A percentile compares a stretch with the other conserved stretches of the same genome.
These are phyloP conservation scores for Anguilla japonica DNA, from an alignment of 2,113 vertebrate genomes.

Conservation along the genomic window DNA sequence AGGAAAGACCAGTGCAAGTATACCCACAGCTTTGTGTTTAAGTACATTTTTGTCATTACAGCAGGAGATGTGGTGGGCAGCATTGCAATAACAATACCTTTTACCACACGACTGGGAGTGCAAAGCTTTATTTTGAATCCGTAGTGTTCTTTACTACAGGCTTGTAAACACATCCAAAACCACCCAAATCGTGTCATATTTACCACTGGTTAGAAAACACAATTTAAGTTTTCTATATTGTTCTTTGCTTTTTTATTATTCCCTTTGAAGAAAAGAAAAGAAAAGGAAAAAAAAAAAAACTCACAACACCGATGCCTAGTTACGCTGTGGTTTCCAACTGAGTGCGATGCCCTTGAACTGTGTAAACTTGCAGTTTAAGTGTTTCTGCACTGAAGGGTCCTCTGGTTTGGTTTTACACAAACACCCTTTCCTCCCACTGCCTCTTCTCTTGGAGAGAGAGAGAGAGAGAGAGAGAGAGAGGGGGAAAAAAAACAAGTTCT, in stretches of 20 bases:
- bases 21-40: not conserved
- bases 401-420: conserved; percentile 1
- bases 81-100: not conserved
- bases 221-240: not conserved
- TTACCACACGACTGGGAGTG: not conserved
- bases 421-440: not conserved
- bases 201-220: not conserved
- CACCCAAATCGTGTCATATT: not conserved
- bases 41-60: not conserved
- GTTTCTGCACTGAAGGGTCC: not conserved
- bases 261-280: not conserved
- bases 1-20: not conserved
- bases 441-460: not conserved
- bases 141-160: not conserved
- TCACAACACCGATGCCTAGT: not conserved
- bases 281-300: no score
- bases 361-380: not conserved
- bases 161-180: not conserved
- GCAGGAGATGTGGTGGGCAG: not conserved
- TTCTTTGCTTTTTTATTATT: not conserved
- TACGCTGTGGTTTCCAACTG: not conserved
- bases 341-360: not conserved
- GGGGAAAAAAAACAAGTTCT: conserved; percentile 3
- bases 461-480: no score
- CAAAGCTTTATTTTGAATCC: not conserved